Percentiles rank a stretch among this genome's conserved stretches.
These are phyloP conservation scores for Drosophila aldrichi DNA, from an alignment of 2,888 invertebrate genomes.

Conservation along the genomic window DNA sequence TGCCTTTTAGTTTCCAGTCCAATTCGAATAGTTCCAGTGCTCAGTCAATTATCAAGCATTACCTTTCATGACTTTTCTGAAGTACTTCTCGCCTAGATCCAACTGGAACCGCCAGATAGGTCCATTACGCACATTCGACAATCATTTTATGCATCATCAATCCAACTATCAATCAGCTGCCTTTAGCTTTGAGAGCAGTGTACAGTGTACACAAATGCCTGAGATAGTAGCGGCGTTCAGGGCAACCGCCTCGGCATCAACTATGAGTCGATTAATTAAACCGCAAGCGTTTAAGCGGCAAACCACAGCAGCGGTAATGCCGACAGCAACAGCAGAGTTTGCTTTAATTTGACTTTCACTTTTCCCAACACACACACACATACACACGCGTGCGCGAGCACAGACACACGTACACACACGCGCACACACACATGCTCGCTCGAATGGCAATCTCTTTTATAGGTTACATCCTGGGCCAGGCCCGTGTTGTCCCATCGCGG, in stretches of 20 bases:
- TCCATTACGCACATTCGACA: background rate
- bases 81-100: background rate
- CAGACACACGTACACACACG: background rate
- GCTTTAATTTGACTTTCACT: constrained; percentile 75
- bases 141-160: background rate
- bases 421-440: background rate
- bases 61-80: background rate
- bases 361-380: constrained; percentile 18
- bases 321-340: constrained; percentile 47
- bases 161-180: background rate
- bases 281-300: constrained; percentile 75
- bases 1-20: background rate
- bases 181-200: background rate
- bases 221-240: background rate
- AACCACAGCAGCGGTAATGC: constrained; percentile 50
- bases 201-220: background rate
- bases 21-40: background rate
- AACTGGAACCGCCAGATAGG: background rate
- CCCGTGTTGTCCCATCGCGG: constrained; percentile 61
- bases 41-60: background rate
- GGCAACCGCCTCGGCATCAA: constrained; percentile 20
- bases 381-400: constrained; percentile 3
- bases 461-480: constrained; percentile 18
- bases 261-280: constrained; percentile 76
- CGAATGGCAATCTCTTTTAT: constrained; percentile 19